Conservation (phyloP, 2,797 vertebrate genomes). For the Hoplostethus atlanticus region DNA sequence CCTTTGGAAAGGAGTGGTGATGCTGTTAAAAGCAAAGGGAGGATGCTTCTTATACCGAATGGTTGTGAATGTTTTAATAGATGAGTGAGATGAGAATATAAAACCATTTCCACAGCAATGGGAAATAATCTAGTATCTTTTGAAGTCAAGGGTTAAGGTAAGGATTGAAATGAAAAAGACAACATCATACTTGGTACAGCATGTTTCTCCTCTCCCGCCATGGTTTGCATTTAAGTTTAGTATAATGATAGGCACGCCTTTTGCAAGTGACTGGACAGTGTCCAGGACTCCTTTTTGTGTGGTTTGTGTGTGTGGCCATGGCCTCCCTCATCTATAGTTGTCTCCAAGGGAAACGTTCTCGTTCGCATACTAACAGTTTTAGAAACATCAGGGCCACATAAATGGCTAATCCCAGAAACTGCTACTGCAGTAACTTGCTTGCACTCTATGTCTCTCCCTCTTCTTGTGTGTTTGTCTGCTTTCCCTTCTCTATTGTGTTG, state of each 20-base stretch:
- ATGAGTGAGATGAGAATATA: too few relatives aligned
- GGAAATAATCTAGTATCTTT: not conserved
- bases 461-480: not conserved
- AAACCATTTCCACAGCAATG: not conserved
- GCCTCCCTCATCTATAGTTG: not conserved
- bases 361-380: conserved; percentile 2
- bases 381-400: not conserved
- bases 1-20: not conserved
- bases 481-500: conserved; percentile 17
- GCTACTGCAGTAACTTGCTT: conserved; percentile 1
- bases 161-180: conserved; percentile 3
- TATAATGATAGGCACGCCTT: conserved; percentile 54
- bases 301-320: conserved; percentile 3
- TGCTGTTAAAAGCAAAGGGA: not conserved
- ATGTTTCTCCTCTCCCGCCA: conserved; percentile 4
- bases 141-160: not conserved
- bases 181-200: not conserved
- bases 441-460: not conserved
- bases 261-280: conserved; percentile 7
- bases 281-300: conserved; percentile 29
- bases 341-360: conserved; percentile 1
- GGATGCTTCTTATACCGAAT: not conserved
- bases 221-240: conserved; percentile 30
- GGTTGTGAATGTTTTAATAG: not conserved
- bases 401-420: not conserved